These are phyloP conservation scores for Nipponia nippon DNA, from an alignment of 2,113 vertebrate genomes.

Conservation along the genomic window DNA sequence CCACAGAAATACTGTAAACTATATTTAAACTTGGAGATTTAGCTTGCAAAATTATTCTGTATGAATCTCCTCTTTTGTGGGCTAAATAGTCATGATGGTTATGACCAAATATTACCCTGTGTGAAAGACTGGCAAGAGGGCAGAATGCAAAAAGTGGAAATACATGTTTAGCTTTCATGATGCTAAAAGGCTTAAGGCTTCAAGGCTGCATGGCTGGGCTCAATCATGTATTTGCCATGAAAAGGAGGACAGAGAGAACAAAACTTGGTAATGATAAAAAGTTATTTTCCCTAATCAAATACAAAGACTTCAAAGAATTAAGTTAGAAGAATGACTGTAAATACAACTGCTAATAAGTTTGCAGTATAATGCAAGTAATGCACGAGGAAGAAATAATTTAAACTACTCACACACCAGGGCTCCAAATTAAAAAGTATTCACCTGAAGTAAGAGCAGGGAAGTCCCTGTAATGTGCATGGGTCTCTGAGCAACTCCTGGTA, in stretches of 20 bases:
- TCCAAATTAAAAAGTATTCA: not conserved
- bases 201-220: not conserved
- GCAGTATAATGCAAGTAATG: not conserved
- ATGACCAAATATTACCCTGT: not conserved
- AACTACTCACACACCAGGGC: not conserved
- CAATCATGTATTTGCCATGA: not conserved
- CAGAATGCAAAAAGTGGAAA: not conserved
- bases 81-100: not conserved
- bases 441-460: not conserved
- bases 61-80: not conserved
- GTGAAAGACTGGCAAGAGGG: not conserved
- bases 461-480: not conserved
- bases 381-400: not conserved
- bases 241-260: not conserved
- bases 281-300: not conserved
- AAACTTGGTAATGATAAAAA: not conserved
- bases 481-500: not conserved
- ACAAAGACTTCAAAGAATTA: not conserved
- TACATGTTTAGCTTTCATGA: not conserved
- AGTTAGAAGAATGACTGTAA: not conserved
- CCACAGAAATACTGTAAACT: not conserved
- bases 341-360: not conserved
- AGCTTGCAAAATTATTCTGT: not conserved
- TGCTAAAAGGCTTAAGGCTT: not conserved
- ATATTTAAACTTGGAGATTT: not conserved